phyloP scores from a whole-genome alignment of 2,113 vertebrate species.

The Coryphaenoides rupestris region DNA sequence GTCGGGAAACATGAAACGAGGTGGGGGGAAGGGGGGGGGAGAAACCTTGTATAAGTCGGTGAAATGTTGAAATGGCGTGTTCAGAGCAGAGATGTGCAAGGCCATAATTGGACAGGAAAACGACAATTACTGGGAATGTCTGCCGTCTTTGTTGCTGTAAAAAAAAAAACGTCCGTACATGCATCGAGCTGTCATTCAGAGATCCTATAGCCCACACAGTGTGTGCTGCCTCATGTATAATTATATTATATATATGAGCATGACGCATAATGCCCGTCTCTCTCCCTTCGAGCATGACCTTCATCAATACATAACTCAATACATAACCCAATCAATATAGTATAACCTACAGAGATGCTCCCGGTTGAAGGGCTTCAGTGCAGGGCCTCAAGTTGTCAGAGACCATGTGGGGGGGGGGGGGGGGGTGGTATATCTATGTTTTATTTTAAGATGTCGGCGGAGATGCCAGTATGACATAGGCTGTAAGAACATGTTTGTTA shows the following conservation, averaged over 20 bases:
- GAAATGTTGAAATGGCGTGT: constrained; percentile 30
- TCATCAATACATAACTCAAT: constrained; percentile 21
- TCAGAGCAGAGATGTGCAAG: constrained; percentile 35
- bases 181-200: constrained; percentile 33
- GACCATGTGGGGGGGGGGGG: too few relatives aligned
- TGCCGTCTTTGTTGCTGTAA: constrained; percentile 18
- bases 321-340: constrained; percentile 30
- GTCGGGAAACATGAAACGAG: not conserved
- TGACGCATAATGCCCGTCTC: not conserved
- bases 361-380: not conserved
- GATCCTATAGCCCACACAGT: not conserved
- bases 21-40: not conserved
- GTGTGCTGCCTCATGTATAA: too few relatives aligned
- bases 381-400: too few relatives aligned
- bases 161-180: constrained; percentile 37
- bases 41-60: constrained; percentile 14
- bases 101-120: constrained; percentile 42
- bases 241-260: not conserved
- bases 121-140: constrained; percentile 42
- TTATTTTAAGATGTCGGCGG: too few relatives aligned
- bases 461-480: too few relatives aligned
- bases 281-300: not conserved
- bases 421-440: too few relatives aligned
- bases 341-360: constrained; percentile 16
- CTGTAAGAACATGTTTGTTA: too few relatives aligned